Evolutionary conservation across 2,888 invertebrate species (phyloP), one percentile per base, ranked within the genome.

Genomic region (Meganola albula): DNA sequence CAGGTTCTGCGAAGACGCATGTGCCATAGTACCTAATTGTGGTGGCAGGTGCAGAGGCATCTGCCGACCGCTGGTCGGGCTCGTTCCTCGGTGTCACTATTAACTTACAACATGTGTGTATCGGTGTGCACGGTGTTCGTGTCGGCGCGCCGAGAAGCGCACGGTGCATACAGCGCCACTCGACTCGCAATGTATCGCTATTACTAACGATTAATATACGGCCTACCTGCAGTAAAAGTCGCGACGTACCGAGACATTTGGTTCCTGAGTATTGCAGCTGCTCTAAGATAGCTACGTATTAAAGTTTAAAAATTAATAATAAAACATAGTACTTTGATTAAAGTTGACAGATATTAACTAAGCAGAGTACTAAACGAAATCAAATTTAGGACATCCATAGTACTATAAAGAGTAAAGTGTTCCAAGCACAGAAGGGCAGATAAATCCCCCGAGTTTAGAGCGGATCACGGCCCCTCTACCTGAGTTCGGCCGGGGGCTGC

Each of bases 11-110:
- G 56, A 53, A 64, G 64, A 70, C 69, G 73, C 75, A 77, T 75
- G 75, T 74, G 69, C 60, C 62, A 59, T n/a, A 20, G 20, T 7
- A 20, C 56, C 67, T 80, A 79, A 80, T 80, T 80, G 75, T 64
- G 41, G 57, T 32, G 65, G 68, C 84, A 85, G 84, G 83, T 84
- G 84, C 58, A 48, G 54, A 41, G 63, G 74, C 84, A 84, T 83
- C 84, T 84, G 84, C 78, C 75, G 66, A 63, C 65, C 58, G 56
- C 63, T 65, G 71, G 70, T n/a, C 7, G 20, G 6, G 66, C 69
- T 66, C 58, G 63, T n/a, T n/a, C 59, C 57, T 63, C 50, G 64
- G 20, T n/a, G 20, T n/a, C 61, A 67, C 67, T 63, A 74, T 65
- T 70, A 63, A 65, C 73, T 74, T 66, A 58, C 60, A 54, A 49